Evolutionary conservation across 2,797 vertebrate species (phyloP).

Genomic region (Babyrousa celebensis): DNA sequence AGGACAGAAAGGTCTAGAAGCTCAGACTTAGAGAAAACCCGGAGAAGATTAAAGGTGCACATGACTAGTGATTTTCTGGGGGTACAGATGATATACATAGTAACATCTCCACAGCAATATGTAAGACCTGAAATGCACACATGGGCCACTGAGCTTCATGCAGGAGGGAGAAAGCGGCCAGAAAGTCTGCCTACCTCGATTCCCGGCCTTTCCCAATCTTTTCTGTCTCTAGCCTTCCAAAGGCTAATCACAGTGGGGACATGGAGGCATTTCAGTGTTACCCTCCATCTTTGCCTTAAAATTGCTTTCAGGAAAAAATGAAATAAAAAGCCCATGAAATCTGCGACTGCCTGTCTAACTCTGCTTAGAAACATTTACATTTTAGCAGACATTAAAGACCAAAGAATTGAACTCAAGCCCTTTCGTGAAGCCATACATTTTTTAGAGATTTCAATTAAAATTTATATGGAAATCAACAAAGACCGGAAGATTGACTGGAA

Average conservation of each 20-base stretch:
- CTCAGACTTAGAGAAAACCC: background rate
- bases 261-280: background rate
- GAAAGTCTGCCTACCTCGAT: background rate
- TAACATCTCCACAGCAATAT: background rate
- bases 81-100: fast-evolving
- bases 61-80: background rate
- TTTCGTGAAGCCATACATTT: background rate
- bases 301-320: background rate
- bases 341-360: background rate
- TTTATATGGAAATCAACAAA: background rate
- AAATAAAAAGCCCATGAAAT: background rate
- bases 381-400: background rate
- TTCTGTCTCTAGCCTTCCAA: background rate
- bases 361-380: background rate
- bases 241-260: background rate
- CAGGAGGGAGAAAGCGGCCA: background rate
- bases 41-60: background rate
- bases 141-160: background rate
- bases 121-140: background rate
- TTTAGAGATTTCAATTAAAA: background rate
- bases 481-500: background rate
- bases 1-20: background rate
- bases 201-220: background rate
- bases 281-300: background rate
- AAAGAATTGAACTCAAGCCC: background rate